Base-by-base conservation (phyloP, 2,113 vertebrate species). In the Microtus oregoni region DNA sequence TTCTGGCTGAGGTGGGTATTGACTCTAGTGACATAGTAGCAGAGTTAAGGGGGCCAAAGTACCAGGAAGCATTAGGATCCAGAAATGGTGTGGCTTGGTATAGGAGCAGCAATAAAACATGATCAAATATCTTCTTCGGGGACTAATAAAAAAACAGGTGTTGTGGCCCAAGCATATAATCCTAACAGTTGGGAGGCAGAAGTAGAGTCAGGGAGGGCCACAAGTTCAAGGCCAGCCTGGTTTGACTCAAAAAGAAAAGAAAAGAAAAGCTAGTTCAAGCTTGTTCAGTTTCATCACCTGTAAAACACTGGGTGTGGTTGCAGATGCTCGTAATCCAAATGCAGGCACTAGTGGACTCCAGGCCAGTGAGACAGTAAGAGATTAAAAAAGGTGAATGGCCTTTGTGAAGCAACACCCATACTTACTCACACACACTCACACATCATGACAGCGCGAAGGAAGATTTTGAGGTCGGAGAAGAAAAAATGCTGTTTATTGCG, bases 401-500 rank as follows among this genome's bases (percentile, higher is more conserved):
- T 41, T 38, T 65, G 14, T 8, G 22, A n/a, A 83, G n/a, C 58
- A 63, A 41, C 22, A 58, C 58, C 58, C 58, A 58, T 58, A 58
- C 19, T 20, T 58, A 20, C 58, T 58, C 58, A 20, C 6, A 20
- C 58, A 63, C 24, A 41, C 12, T 6, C 7, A 44, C n/a, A 67
- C 58, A 65, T 26, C 12, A 44, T 2, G 24, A 17, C 58, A 86
- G 38, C 12, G 7, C 26, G 8, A 67, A 44, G 89, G 30, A 94
- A 77, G 55, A 63, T 52, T 93, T 67, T 92, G 41, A 87, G 82
- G 35, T 90, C n/a, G 72, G 41, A 86, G 75, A 89, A 68, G 55
- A 12, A 92, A 86, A n/a, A 70, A 67, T 90, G 35, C 35, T 90
- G 19, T 94, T 85, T 86, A 93, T 81, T 76, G 41, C 78, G 20